phyloP scores from a whole-genome alignment of 2,888 invertebrate genomes.

The Watsonalla cultraria region DNA sequence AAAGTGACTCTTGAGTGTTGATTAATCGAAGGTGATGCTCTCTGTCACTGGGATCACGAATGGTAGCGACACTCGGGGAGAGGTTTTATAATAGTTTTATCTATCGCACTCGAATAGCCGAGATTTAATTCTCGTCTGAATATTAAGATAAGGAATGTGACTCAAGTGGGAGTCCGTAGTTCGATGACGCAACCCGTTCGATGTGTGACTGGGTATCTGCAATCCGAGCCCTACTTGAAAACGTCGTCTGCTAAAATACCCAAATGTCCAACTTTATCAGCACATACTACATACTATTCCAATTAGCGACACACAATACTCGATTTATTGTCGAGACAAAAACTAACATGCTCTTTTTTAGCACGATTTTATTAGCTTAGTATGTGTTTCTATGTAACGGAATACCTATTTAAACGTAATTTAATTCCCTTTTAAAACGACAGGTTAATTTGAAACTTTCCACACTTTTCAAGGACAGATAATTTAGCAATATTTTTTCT shows the following conservation, averaged over 20 bases:
- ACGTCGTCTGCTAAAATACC: background rate
- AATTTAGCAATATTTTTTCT: too few species aligned
- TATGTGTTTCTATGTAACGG: background rate
- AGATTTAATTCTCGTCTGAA: background rate
- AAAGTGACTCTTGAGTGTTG: constrained; percentile 47
- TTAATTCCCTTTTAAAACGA: too few species aligned
- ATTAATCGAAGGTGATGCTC: constrained; percentile 60
- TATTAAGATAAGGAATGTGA: background rate
- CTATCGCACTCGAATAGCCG: background rate
- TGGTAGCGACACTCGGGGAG: background rate
- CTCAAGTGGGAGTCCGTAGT: background rate
- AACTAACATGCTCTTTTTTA: too few species aligned
- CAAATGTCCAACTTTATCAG: background rate
- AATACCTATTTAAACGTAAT: too few species aligned
- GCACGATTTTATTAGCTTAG: too few species aligned
- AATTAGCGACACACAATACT: background rate
- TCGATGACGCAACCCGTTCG: background rate
- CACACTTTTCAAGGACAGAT: too few species aligned
- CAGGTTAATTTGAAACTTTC: too few species aligned
- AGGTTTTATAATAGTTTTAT: background rate
- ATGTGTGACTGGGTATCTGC: background rate
- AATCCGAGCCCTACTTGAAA: background rate
- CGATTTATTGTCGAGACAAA: background rate
- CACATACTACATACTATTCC: background rate
- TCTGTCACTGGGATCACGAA: constrained; percentile 21